Evolutionary conservation across 2,888 invertebrate species (phyloP).

Genomic region (Epirrhoe tristata): DNA sequence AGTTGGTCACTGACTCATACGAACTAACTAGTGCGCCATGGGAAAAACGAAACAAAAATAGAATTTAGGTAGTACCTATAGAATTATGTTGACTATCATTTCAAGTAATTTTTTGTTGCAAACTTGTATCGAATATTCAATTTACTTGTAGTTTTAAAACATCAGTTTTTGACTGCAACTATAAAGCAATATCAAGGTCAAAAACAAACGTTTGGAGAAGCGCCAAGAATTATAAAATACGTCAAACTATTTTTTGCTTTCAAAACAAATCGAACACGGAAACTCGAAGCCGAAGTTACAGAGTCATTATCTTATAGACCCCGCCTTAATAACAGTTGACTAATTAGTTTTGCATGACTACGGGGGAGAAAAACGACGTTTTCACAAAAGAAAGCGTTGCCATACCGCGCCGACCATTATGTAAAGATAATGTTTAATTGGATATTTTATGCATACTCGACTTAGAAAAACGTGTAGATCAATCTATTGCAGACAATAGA

Average conservation of each 20-base stretch:
- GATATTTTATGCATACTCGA: constrained; percentile 20
- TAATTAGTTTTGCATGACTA: constrained; percentile 80
- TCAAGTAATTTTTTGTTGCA: no score
- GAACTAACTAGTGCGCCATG: no score
- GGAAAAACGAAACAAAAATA: no score
- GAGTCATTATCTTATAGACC: constrained; percentile 18
- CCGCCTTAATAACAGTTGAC: constrained; percentile 34
- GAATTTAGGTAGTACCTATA: no score
- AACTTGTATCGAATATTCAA: not conserved
- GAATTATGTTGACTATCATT: no score
- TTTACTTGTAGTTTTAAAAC: not conserved
- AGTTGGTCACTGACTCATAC: no score
- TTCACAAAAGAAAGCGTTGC: constrained; percentile 71
- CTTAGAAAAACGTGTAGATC: not conserved
- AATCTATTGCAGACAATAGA: not conserved
- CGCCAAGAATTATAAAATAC: not conserved
- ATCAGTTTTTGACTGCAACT: not conserved
- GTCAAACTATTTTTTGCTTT: not conserved
- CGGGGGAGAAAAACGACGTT: constrained; percentile 59
- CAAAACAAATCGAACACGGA: constrained; percentile 10
- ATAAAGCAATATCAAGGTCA: not conserved
- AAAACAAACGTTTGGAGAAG: not conserved
- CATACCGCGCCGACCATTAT: constrained; percentile 44
- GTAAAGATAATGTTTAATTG: constrained; percentile 40
- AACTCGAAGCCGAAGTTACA: constrained; percentile 5